Conservation (phyloP, 2,797 vertebrate species). For the Danio jaintianensis region DNA sequence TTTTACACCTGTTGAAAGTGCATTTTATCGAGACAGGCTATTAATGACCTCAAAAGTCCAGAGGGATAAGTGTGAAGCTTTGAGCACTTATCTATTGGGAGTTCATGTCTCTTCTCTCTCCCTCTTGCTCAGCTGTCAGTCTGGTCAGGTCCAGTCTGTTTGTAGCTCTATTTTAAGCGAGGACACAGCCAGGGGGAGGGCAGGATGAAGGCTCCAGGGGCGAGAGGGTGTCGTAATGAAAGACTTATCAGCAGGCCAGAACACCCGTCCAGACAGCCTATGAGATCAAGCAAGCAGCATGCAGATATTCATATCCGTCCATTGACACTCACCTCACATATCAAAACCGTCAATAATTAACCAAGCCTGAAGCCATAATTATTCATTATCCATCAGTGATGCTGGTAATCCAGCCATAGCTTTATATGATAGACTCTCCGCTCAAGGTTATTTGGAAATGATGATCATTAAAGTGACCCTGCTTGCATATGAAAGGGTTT, state of each 20-base stretch:
- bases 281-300: slow-evolving; percentile 33
- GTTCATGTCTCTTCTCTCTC: slow-evolving; percentile 26
- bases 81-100: not conserved
- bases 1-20: not conserved
- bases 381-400: slow-evolving; percentile 39
- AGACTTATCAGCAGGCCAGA: slow-evolving; percentile 46
- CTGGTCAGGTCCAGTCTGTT: slow-evolving; percentile 60
- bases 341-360: slow-evolving; percentile 48
- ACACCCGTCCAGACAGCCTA: slow-evolving; percentile 35
- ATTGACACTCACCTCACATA: slow-evolving; percentile 44
- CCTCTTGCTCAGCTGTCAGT: slow-evolving; percentile 51
- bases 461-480: slow-evolving; percentile 28
- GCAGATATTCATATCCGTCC: slow-evolving; percentile 22
- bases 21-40: not conserved
- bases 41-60: not conserved
- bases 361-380: slow-evolving; percentile 37
- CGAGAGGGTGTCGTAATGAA: slow-evolving; percentile 53
- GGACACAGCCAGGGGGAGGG: slow-evolving; percentile 33
- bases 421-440: slow-evolving; percentile 11
- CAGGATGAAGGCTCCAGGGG: slow-evolving; percentile 42
- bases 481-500: slow-evolving; percentile 33
- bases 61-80: slow-evolving; percentile 6
- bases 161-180: slow-evolving; percentile 62
- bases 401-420: slow-evolving; percentile 20
- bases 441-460: slow-evolving; percentile 34